Evolutionary conservation across 2,888 invertebrate species (phyloP).

Genomic region (Eumerus sabulonum): DNA sequence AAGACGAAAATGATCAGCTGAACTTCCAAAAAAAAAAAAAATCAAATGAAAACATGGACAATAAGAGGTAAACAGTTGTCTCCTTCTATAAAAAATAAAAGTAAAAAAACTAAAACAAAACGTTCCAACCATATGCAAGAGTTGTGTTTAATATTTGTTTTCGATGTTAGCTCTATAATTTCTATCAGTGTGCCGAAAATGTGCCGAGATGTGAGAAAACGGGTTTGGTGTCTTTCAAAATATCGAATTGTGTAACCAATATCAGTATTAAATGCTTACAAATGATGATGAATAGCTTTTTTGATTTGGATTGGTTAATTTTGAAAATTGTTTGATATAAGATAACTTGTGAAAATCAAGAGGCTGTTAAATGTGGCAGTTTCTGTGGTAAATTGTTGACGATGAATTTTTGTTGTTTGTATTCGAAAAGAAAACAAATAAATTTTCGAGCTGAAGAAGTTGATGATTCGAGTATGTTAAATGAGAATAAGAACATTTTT

Average conservation of each 20-base stretch:
- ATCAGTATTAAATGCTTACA: conserved; percentile 54
- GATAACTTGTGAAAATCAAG: conserved; percentile 46
- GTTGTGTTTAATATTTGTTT: too few relatives aligned
- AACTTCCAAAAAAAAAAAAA: conserved; percentile 29
- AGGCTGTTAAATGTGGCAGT: conserved; percentile 6
- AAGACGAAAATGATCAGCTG: conserved; percentile 18
- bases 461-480: conserved; percentile 22
- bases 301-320: not conserved
- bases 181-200: conserved; percentile 63
- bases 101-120: conserved; percentile 9
- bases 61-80: conserved; percentile 61
- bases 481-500: conserved; percentile 6
- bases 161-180: too few relatives aligned
- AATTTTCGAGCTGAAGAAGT: conserved; percentile 4
- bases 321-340: conserved; percentile 25
- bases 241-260: conserved; percentile 37
- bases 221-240: conserved; percentile 45
- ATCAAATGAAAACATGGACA: too few relatives aligned
- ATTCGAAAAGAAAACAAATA: conserved; percentile 6
- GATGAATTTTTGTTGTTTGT: conserved; percentile 1
- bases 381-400: conserved; percentile 36
- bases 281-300: conserved; percentile 46
- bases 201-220: conserved; percentile 61
- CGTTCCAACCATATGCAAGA: conserved; percentile 60
- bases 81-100: too few relatives aligned